Percentiles rank a stretch among this genome's conserved stretches.
Conservation (phyloP, 2,888 invertebrate genomes). For the Amblyjoppa fuscipennis region DNA sequence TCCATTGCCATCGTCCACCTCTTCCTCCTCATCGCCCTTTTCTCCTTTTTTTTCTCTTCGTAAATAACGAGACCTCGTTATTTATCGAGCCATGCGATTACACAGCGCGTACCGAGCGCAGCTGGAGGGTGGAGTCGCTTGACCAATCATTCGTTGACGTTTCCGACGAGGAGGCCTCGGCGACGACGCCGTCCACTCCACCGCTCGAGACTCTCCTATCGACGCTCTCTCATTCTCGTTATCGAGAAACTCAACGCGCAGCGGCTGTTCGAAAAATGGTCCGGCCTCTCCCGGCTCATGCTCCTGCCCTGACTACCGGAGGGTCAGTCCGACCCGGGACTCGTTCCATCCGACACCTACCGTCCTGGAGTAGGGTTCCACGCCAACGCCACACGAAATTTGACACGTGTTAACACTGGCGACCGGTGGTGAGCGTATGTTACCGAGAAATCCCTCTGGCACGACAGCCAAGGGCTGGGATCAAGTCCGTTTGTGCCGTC, state of each 20-base stretch:
- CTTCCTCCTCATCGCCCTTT: conserved; percentile 17
- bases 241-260: conserved; percentile 32
- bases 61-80: conserved; percentile 69
- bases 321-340: conserved; percentile 42
- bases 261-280: conserved; percentile 42
- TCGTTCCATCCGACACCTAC: conserved; percentile 55
- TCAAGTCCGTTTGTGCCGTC: conserved; percentile 64
- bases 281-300: conserved; percentile 8
- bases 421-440: conserved; percentile 49
- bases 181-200: conserved; percentile 21
- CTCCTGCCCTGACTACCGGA: conserved; percentile 17
- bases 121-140: conserved; percentile 33
- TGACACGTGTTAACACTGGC: conserved; percentile 73
- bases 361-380: conserved; percentile 56
- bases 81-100: conserved; percentile 66
- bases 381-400: conserved; percentile 71
- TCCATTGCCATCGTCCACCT: background rate
- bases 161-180: conserved; percentile 37
- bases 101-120: conserved; percentile 12
- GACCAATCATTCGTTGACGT: conserved; percentile 64
- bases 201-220: background rate
- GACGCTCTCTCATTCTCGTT: conserved; percentile 41
- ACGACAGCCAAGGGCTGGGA: conserved; percentile 53
- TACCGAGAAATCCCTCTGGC: conserved; percentile 46
- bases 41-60: conserved; percentile 28